Evolutionary conservation across 1,140 invertebrate genomes (phyloP), one percentile per base, ranked within the genome.

Genomic region (Pogonomyrmex barbatus): DNA sequence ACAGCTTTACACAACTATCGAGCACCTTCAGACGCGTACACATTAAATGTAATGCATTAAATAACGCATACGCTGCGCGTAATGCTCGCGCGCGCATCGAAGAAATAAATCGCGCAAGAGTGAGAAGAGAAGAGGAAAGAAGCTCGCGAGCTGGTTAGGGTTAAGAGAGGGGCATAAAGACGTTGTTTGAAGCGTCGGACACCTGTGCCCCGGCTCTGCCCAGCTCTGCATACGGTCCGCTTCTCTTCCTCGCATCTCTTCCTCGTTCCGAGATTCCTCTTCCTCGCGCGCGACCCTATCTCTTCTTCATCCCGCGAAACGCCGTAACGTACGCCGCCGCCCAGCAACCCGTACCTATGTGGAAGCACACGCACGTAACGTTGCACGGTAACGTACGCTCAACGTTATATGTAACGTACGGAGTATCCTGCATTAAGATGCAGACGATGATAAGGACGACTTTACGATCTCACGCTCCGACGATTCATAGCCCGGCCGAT

Each of bases 401-500:
- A 92, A 89, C 81, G 88, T 87, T 89, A 78, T 75, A 92, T 86
- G 84, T 91, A 91, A 92, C 90, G 91, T 92, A 93, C 87, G 88
- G 70, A 33, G 42, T 93, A 94, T 58, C 89, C 89, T 89, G 90
- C 94, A 95, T 95, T 94, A 95, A 95, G 94, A 95, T 95, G 93
- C 92, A 92, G 89, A 88, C 90, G 93, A 91, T 94, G 94, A 95
- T 95, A 95, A 94, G 93, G 88, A 91, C 89, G 92, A 93, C 94
- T 95, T 95, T 95, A 95, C 93, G 94, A 95, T 95, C 94, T 94
- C 93, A 94, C 94, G 94, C 93, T 94, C 93, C 89, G 93, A 93
- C 94, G 94, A 95, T 95, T 95, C 94, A 95, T 94, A 94, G 93
- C 93, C 88, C 88, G 85, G 86, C 91, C 92, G 92, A 94, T 94